Evolutionary conservation across 2,113 vertebrate genomes (phyloP).

Genomic region (Ceyx melanurus): DNA sequence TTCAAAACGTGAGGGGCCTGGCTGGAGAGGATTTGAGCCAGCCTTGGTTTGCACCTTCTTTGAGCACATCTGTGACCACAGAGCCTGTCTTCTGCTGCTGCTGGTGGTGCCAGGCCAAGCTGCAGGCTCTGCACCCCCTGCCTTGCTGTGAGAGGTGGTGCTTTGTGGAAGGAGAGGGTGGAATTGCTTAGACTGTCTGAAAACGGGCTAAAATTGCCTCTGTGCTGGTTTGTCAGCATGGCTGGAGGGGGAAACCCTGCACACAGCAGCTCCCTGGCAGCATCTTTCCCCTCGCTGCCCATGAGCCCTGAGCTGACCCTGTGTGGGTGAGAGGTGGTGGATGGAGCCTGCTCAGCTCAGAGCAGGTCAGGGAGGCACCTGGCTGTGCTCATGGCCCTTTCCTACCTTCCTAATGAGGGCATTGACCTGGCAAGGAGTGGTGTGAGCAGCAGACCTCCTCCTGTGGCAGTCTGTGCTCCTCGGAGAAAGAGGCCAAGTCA

Average conservation of each 20-base stretch:
- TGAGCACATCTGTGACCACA: neutral
- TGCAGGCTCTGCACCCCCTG: neutral
- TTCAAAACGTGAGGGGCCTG: neutral
- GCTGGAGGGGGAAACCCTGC: neutral
- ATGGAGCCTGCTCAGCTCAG: neutral
- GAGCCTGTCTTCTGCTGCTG: neutral
- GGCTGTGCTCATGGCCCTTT: neutral
- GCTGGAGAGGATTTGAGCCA: neutral
- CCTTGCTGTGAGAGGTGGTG: neutral
- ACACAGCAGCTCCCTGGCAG: neutral
- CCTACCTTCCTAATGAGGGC: neutral
- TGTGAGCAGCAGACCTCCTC: neutral
- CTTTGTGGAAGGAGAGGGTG: neutral
- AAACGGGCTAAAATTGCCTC: neutral
- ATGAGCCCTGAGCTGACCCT: neutral
- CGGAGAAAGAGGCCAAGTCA: neutral
- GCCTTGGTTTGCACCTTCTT: neutral
- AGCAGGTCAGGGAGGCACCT: neutral
- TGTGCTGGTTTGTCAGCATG: neutral
- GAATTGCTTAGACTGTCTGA: neutral
- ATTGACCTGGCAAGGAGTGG: rapidly evolving
- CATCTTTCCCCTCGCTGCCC: neutral
- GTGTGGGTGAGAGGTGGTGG: neutral
- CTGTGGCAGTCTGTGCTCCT: neutral
- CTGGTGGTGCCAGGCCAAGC: neutral